Conservation (phyloP, 2,797 vertebrate genomes). For the Enoplosus armatus region DNA sequence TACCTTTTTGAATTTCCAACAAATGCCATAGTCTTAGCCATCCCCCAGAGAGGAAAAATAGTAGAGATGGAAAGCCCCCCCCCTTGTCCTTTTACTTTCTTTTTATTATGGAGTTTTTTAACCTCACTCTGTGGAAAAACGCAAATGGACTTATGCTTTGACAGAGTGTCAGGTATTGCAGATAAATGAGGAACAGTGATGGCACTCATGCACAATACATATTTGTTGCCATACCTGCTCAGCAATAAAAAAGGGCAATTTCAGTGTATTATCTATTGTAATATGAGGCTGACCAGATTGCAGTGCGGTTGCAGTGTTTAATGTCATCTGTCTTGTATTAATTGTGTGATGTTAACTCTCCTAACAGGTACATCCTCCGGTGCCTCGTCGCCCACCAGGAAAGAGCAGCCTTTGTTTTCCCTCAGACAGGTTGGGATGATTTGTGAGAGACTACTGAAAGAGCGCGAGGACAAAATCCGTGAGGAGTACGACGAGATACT, state of each 20-base stretch:
- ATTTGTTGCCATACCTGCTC: not conserved
- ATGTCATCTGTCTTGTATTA: not conserved
- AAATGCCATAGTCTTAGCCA: not conserved
- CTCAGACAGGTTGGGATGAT: conserved; percentile 97
- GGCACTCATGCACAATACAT: not conserved
- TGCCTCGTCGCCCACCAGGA: conserved; percentile 91
- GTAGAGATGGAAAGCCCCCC: not conserved
- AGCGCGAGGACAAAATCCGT: conserved; percentile 95
- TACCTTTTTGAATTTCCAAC: not conserved
- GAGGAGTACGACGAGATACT: conserved; percentile 98
- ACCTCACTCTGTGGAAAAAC: not conserved
- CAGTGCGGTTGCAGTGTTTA: not conserved
- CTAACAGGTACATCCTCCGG: conserved; percentile 84
- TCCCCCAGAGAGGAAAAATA: not conserved
- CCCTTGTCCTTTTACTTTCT: conserved; percentile 14
- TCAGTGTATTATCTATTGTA: not conserved
- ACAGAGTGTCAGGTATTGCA: not conserved
- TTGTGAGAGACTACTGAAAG: conserved; percentile 97
- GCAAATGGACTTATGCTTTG: not conserved
- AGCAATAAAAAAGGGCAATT: too few species aligned
- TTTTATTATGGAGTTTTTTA: not conserved
- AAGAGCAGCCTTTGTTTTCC: conserved; percentile 97
- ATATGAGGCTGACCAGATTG: not conserved
- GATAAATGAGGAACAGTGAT: accelerated
- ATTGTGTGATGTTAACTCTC: not conserved